Evolutionary conservation across 2,113 vertebrate species (phyloP).

Genomic region (human (Homo sapiens)): GRCh38 chr9:95580001-95580500

Average conservation of each 20-base stretch:
- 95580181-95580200: neutral
- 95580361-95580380: no score
- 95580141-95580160: neutral
- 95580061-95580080: neutral
- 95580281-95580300: no score
- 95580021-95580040: neutral
- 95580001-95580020: neutral
- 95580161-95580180: neutral
- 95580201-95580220: neutral
- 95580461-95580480: neutral
- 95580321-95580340: no score
- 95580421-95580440: neutral
- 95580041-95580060: neutral
- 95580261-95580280: no score
- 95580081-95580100: neutral
- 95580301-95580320: no score
- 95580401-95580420: neutral
- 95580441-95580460: neutral
- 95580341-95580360: no score
- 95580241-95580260: neutral
- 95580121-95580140: neutral
- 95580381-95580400: no score
- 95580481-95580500: constrained; percentile 18
- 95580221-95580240: neutral
- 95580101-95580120: neutral